A percentile compares a stretch with the other conserved stretches of the same genome.
These are phyloP conservation scores for Nebria brevicollis DNA, from an alignment of 2,888 invertebrate genomes.

Conservation along the genomic window DNA sequence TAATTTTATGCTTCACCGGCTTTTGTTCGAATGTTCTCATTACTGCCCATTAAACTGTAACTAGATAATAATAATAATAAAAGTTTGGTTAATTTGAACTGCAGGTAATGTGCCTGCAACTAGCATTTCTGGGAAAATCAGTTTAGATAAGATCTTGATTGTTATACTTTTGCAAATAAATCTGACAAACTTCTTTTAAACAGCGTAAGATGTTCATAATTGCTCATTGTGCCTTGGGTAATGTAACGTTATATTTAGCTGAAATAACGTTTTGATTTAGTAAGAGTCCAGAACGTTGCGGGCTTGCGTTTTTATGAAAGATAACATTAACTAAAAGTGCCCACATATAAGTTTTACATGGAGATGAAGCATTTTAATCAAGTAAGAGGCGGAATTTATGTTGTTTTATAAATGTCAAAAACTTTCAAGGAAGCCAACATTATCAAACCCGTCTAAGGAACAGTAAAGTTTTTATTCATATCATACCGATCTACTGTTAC, in stretches of 20 bases:
- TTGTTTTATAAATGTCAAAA: conserved; percentile 44
- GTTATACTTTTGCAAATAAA: conserved; percentile 42
- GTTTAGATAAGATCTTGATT: conserved; percentile 34
- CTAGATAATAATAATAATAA: neutral
- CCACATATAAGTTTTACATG: neutral
- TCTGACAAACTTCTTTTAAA: conserved; percentile 31
- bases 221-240: conserved; percentile 29
- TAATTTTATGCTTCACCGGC: too few relatives aligned
- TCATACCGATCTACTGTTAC: neutral
- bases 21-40: neutral
- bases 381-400: conserved; percentile 29
- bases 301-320: conserved; percentile 2
- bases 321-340: neutral
- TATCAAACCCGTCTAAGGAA: neutral
- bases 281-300: conserved; percentile 12
- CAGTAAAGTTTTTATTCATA: neutral
- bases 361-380: conserved; percentile 29
- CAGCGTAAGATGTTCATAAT: conserved; percentile 33
- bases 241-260: conserved; percentile 40
- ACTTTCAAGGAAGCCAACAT: conserved; percentile 18
- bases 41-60: neutral
- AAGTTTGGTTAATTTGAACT: conserved; percentile 17
- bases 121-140: neutral
- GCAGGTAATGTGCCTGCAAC: conserved; percentile 26
- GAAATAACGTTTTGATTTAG: conserved; percentile 33